Evolutionary conservation across 2,113 vertebrate species (phyloP).

Genomic region (Siniperca knerii): DNA sequence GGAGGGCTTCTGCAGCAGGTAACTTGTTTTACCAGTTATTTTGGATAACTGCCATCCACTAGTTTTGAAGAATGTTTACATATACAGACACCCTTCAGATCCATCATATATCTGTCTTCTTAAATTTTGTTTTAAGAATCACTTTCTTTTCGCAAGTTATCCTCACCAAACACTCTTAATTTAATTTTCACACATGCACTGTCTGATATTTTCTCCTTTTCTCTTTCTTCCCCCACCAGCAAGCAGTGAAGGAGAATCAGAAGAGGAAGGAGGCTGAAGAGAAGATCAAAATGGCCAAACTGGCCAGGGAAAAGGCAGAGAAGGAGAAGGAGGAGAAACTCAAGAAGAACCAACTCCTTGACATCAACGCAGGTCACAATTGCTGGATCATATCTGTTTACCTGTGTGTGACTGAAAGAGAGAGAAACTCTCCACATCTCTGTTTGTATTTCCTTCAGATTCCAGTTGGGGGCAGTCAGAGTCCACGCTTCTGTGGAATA

Average conservation of each 20-base stretch:
- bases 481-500: constrained; percentile 61
- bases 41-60: constrained; percentile 15
- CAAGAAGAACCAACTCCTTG: constrained; percentile 86
- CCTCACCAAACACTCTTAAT: neutral
- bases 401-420: constrained; percentile 16
- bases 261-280: constrained; percentile 89
- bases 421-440: neutral
- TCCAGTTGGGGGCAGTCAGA: constrained; percentile 82
- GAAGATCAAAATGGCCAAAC: constrained; percentile 85
- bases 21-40: constrained; percentile 56
- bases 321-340: constrained; percentile 87
- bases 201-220: neutral
- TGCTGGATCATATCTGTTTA: constrained; percentile 25
- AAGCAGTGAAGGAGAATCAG: constrained; percentile 88
- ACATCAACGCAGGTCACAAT: constrained; percentile 85
- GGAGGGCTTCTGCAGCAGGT: neutral
- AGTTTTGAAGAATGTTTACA: constrained; percentile 45
- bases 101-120: neutral
- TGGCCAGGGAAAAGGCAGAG: constrained; percentile 89
- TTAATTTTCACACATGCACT: neutral
- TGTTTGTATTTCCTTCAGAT: constrained; percentile 63
- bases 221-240: constrained; percentile 73
- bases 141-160: neutral
- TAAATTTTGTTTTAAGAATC: neutral
- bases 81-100: neutral